A percentile compares a stretch with the other conserved stretches of the same genome.
These are phyloP conservation scores for Pilophorus perplexus DNA, from an alignment of 2,888 invertebrate species.

Conservation along the genomic window DNA sequence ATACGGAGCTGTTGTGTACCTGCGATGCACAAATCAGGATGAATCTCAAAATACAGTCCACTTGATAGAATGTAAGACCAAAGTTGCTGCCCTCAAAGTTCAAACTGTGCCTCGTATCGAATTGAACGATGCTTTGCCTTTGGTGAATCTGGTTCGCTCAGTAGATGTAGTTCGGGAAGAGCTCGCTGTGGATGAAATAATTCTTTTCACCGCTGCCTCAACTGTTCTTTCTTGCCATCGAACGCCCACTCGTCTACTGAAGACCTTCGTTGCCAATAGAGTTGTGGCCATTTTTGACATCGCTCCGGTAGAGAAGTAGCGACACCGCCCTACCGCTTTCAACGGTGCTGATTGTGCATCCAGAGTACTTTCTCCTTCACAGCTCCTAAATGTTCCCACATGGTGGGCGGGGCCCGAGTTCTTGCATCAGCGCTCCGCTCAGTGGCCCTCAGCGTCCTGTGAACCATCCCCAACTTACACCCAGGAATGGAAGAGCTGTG, in stretches of 20 bases:
- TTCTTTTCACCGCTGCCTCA: conserved; percentile 1
- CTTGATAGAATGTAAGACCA: conserved; percentile 14
- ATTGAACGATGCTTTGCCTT: neutral
- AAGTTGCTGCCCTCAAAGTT: conserved; percentile 17
- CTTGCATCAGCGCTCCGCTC: neutral
- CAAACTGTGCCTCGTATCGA: conserved; percentile 13
- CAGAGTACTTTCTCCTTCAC: neutral
- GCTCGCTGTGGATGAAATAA: neutral
- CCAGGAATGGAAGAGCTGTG: neutral
- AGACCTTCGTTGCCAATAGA: conserved; percentile 12
- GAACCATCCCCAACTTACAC: neutral
- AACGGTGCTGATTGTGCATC: conserved; percentile 23
- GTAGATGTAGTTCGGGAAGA: neutral
- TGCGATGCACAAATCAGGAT: neutral
- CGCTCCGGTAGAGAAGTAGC: neutral
- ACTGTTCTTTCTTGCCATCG: neutral
- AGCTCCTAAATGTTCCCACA: neutral
- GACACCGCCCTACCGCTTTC: neutral
- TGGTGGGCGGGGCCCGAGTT: conserved; percentile 26
- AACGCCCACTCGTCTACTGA: conserved; percentile 3
- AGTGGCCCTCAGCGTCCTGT: neutral
- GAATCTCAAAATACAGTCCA: neutral
- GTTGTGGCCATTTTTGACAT: conserved; percentile 2
- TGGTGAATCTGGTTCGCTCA: neutral
- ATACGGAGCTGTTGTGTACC: conserved; percentile 1